Percentiles rank a stretch among this genome's conserved stretches.
Conservation (phyloP, 2,888 invertebrate genomes). For the Autographa pulchrina region DNA sequence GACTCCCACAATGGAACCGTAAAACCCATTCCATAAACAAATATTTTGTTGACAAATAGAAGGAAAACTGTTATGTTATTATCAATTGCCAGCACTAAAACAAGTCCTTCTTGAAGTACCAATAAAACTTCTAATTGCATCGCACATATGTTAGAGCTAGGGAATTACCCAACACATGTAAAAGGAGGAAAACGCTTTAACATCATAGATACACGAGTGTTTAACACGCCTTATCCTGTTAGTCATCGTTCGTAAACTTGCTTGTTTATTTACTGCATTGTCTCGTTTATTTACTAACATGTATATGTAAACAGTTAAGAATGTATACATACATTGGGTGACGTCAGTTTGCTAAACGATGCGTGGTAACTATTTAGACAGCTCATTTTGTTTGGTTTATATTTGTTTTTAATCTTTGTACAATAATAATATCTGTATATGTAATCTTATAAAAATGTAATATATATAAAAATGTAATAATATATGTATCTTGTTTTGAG, state of each 20-base stretch:
- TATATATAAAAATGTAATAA: too few relatives aligned
- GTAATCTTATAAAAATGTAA: too few relatives aligned
- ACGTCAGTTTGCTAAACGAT: background rate
- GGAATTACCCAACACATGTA: slow-evolving; percentile 40
- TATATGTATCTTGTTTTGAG: background rate
- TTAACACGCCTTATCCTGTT: slow-evolving; percentile 31
- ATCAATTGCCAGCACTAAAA: too few relatives aligned
- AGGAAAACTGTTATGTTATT: too few relatives aligned
- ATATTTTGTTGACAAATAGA: too few relatives aligned
- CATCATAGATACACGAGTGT: slow-evolving; percentile 2
- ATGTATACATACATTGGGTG: slow-evolving; percentile 9
- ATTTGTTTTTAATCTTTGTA: background rate
- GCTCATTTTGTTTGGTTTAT: background rate
- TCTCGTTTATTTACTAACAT: slow-evolving; percentile 27
- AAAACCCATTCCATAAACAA: too few relatives aligned
- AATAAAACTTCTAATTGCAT: background rate
- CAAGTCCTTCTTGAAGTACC: background rate
- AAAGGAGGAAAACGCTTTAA: slow-evolving; percentile 53
- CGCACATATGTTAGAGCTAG: slow-evolving; percentile 15
- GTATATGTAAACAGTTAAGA: slow-evolving; percentile 26
- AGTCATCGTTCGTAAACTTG: slow-evolving; percentile 27
- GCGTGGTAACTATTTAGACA: background rate
- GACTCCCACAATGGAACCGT: too few relatives aligned
- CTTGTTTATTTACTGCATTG: slow-evolving; percentile 17
- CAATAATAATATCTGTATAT: too few relatives aligned